A percentile compares a stretch with the other conserved stretches of the same genome.
These are phyloP conservation scores for Sakesphorus luctuosus DNA, from an alignment of 2,113 vertebrate genomes.

Conservation along the genomic window DNA sequence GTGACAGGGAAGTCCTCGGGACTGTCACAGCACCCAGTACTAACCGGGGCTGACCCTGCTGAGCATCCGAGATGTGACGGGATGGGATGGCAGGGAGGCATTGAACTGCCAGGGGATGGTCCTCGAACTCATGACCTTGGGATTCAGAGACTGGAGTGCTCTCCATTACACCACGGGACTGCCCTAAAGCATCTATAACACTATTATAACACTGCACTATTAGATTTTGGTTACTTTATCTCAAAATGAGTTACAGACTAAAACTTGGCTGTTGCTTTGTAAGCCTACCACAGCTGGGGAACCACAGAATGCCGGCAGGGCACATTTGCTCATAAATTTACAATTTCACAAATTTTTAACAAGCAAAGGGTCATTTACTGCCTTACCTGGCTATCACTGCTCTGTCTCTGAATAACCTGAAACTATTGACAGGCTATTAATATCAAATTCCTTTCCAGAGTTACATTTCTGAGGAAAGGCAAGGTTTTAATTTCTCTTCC, in stretches of 20 bases:
- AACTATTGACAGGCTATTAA: not conserved
- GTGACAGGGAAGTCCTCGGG: too few relatives aligned
- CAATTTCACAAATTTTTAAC: not conserved
- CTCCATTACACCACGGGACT: too few relatives aligned
- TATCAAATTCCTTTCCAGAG: not conserved
- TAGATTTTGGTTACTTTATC: not conserved
- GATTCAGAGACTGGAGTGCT: too few relatives aligned
- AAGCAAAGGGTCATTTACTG: not conserved
- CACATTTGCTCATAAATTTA: not conserved
- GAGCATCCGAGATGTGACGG: too few relatives aligned
- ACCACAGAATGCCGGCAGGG: not conserved
- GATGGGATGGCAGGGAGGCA: too few relatives aligned
- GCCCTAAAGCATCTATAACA: not conserved
- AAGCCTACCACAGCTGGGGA: accelerated
- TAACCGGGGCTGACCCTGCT: too few relatives aligned
- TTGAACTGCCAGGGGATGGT: too few relatives aligned
- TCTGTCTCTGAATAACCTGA: not conserved
- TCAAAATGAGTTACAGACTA: not conserved
- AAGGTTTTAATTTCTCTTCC: not conserved
- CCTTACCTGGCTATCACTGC: not conserved
- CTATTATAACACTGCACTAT: not conserved
- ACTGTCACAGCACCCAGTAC: too few relatives aligned
- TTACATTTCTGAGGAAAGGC: not conserved
- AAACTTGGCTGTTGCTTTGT: not conserved
- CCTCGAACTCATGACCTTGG: too few relatives aligned